Conservation (phyloP, 2,113 vertebrate genomes). For the Campylomormyrus tamandua region DNA sequence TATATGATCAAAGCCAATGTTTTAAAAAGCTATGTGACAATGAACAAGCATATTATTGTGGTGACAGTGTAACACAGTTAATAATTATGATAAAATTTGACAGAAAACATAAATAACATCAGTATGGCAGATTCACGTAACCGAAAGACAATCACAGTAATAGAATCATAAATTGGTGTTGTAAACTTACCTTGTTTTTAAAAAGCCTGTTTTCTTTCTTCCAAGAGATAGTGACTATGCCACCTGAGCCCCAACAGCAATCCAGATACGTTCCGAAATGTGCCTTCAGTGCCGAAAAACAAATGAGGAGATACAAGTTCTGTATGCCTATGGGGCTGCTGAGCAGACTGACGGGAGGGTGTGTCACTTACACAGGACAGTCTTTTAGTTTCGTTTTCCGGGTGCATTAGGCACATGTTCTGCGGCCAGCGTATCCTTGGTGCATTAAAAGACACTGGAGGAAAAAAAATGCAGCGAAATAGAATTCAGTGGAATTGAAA, state of each 20-base stretch:
- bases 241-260: background rate
- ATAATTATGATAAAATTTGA: background rate
- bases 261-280: background rate
- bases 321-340: background rate
- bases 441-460: background rate
- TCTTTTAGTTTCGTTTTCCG: background rate
- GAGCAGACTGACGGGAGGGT: background rate
- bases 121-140: background rate
- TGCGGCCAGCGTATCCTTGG: background rate
- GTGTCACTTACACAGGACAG: background rate
- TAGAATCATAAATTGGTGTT: background rate
- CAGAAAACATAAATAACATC: background rate
- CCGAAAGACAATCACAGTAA: background rate
- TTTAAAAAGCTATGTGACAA: background rate
- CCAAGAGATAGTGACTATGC: background rate
- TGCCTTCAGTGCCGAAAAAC: background rate
- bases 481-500: background rate
- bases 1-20: background rate
- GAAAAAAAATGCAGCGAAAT: background rate
- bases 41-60: background rate
- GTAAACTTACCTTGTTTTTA: background rate
- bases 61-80: background rate
- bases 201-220: background rate
- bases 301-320: background rate
- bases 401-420: background rate